phyloP scores from a whole-genome alignment of 2,888 invertebrate genomes.

The Troides aeacus region DNA sequence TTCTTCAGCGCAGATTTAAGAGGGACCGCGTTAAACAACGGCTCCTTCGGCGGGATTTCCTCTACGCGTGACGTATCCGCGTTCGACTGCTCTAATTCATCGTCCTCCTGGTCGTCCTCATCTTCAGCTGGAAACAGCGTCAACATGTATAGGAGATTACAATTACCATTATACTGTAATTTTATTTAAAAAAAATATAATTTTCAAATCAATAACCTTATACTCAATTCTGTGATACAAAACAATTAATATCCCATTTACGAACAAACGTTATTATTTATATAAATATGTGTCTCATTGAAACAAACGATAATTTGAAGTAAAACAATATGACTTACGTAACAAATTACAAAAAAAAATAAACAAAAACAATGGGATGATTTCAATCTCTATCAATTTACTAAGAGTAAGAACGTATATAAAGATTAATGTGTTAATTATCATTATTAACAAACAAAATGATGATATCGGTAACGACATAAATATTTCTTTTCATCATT shows the following conservation, averaged over 20 bases:
- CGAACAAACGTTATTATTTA: too few relatives aligned
- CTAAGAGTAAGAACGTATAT: neutral
- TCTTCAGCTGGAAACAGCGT: conserved; percentile 58
- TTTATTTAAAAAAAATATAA: too few relatives aligned
- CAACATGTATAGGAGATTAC: neutral
- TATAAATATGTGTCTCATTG: too few relatives aligned
- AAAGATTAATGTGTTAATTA: neutral
- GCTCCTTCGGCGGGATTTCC: conserved; percentile 96
- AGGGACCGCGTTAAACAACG: conserved; percentile 93
- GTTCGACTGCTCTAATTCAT: conserved; percentile 81
- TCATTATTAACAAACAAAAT: neutral
- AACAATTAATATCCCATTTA: too few relatives aligned
- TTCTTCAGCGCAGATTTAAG: conserved; percentile 96
- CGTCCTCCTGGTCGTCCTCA: conserved; percentile 84
- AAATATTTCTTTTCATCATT: neutral
- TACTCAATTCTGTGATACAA: too few relatives aligned
- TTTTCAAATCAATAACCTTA: too few relatives aligned
- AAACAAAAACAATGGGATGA: neutral
- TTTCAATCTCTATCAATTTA: neutral
- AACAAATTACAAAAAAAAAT: too few relatives aligned
- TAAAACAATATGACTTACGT: too few relatives aligned
- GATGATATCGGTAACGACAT: neutral
- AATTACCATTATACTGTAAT: neutral
- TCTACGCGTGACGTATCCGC: conserved; percentile 91
- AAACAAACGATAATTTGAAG: too few relatives aligned